Conservation (phyloP, 1,140 invertebrate genomes). For the Drosophila ananassae region DNA sequence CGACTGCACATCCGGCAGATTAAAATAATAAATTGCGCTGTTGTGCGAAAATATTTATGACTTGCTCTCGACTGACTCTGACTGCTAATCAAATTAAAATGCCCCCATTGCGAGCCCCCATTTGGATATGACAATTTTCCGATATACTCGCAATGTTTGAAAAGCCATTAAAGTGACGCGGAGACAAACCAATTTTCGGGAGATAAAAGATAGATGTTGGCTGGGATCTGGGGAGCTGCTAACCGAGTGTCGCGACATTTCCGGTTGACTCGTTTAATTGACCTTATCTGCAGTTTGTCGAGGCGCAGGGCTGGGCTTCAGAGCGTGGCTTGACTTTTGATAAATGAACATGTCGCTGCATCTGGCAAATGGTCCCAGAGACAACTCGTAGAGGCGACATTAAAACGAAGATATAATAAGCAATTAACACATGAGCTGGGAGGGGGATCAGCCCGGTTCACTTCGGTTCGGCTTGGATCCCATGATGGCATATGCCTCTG, state of each 20-base stretch:
- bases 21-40: slow-evolving; percentile 71
- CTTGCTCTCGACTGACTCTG: not conserved
- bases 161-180: slow-evolving; percentile 47
- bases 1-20: slow-evolving; percentile 69
- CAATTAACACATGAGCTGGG: slow-evolving; percentile 72
- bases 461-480: slow-evolving; percentile 27
- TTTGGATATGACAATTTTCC: slow-evolving; percentile 16
- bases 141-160: slow-evolving; percentile 33
- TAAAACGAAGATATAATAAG: slow-evolving; percentile 81
- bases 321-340: slow-evolving; percentile 81
- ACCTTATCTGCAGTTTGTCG: slow-evolving; percentile 74
- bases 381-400: slow-evolving; percentile 66
- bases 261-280: slow-evolving; percentile 83
- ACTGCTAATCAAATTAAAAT: slow-evolving; percentile 60
- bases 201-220: slow-evolving; percentile 22
- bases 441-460: slow-evolving; percentile 14
- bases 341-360: slow-evolving; percentile 74
- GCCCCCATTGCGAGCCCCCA: slow-evolving; percentile 37
- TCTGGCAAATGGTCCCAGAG: slow-evolving; percentile 49
- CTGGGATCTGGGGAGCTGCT: slow-evolving; percentile 26
- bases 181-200: slow-evolving; percentile 15
- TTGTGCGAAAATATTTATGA: slow-evolving; percentile 77
- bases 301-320: slow-evolving; percentile 14
- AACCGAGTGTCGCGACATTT: slow-evolving; percentile 77
- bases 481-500: slow-evolving; percentile 19